Evolutionary conservation across 1,140 invertebrate species (phyloP), one percentile per base, ranked within the genome.

Genomic region (Nasonia longicornis): DNA sequence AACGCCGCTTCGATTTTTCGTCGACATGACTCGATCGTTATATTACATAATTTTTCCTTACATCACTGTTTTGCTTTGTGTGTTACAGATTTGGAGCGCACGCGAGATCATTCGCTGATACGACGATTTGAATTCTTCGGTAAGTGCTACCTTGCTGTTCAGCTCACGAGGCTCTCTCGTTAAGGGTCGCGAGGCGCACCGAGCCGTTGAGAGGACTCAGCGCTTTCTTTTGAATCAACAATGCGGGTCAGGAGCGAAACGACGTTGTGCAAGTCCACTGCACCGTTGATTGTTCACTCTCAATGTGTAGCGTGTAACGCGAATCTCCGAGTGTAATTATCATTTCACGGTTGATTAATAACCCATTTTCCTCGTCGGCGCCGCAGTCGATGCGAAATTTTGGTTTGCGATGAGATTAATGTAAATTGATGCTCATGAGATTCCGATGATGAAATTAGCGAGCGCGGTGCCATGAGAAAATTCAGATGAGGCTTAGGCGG

Each of bases 51-150:
- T 67, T 29, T 29, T 67, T 67, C 26, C 66, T 58, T 58, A 52
- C 4, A 58, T 3, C 16, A 20, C 6, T 16, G 6, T 58, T 58
- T 58, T n/a, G 52, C 16, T 67, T 11, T 67, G 11, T 67, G 10
- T 67, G 64, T 71, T 71, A 8, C 69, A 71, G 69, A 71, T 71
- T 71, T 71, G 29, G 69, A 20, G 69, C 29, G 35, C 69, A 71
- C 69, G 69, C 69, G 69, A 71, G 29, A 71, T 38, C 31, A 31
- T 71, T 71, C 16, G 69, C 69, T 71, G 69, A 71, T 38, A 71
- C 69, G 16, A 31, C 22, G 31, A 14, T 70, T 70, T 70, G 26
- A 70, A 70, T 31, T 42, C 16, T 38, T 71, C 35, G 69, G 69
- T 71, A 71, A 71, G 69, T 71, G 35, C 29, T 31, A 67, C 64